Base-by-base conservation (phyloP, 2,113 vertebrate genomes). In the Phyllostomus discolor region DNA sequence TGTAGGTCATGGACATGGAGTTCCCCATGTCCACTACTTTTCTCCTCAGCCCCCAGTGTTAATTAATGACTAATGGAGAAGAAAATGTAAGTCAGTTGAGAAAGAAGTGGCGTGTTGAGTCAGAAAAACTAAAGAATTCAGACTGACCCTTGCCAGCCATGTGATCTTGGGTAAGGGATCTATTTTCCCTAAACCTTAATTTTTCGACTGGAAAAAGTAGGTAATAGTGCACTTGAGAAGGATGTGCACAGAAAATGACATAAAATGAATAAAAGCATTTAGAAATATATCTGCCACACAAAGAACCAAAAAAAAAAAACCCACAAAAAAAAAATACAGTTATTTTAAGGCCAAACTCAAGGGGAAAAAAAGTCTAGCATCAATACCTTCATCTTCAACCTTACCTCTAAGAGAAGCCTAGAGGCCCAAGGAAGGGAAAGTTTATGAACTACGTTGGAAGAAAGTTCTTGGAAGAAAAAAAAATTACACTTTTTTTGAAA, bases 261-360 rank as follows among this genome's bases (percentile, higher is more conserved):
- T 7, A 66, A 80, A 88, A 81, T 26, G 91, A 82, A 46, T 75
- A 41, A 91, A 91, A 59, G 4, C 31, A 48, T 19, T 69, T 82
- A 79, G 64, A 84, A 69, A 97, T 73, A 88, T 38, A 3, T 3
- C 17, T 67, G 26, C 5, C 59, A 78, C 12, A 67, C 4, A 28
- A 64, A 78, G 28, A 72, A 92, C 2, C 7, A 14, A 46, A 17
- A 8, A 33, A 31, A 92, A 54, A 50, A 50, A 50, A 41, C 3
- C 3, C 46, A 5, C 46, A 46, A 5, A 46, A 50, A 50, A 52
- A 52, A 52, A 52, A 16, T 15, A 8, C 22, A n/a, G 11, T 86
- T 69, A 75, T 80, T 95, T 94, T 91, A 80, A 85, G 17, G 76
- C 19, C 19, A 90, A 92, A 3, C 5, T 95, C 38, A 81, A 26